A percentile compares a stretch with the other conserved stretches of the same genome.
These are phyloP conservation scores for Scotopteryx bipunctaria DNA, from an alignment of 2,888 invertebrate species.

Conservation along the genomic window DNA sequence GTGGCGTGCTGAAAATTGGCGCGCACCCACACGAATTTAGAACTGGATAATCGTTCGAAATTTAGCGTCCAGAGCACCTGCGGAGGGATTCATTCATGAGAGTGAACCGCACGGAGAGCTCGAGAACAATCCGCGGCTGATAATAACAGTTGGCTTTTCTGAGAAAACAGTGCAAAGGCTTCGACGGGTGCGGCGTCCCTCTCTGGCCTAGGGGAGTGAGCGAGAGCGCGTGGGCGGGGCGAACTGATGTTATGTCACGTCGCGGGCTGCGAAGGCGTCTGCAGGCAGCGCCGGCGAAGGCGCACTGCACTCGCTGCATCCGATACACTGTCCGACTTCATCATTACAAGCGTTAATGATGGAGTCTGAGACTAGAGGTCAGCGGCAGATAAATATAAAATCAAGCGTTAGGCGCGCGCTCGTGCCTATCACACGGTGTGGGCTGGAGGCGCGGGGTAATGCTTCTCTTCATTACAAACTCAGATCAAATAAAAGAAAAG, in stretches of 20 bases:
- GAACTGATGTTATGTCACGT: conserved; percentile 68
- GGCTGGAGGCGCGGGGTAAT: not conserved
- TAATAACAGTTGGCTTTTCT: conserved; percentile 82
- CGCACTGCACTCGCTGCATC: conserved; percentile 63
- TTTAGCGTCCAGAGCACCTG: conserved; percentile 73
- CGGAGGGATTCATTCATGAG: conserved; percentile 78
- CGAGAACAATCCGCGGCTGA: conserved; percentile 75
- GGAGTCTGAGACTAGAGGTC: conserved; percentile 49
- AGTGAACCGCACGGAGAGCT: conserved; percentile 59
- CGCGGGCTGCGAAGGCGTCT: conserved; percentile 66
- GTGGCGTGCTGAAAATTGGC: conserved; percentile 77
- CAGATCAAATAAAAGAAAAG: too few relatives aligned
- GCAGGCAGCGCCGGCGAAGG: conserved; percentile 53
- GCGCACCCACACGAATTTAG: conserved; percentile 65
- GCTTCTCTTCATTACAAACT: too few relatives aligned
- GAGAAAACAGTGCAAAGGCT: conserved; percentile 76
- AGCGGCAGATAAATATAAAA: conserved; percentile 50
- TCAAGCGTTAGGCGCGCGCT: conserved; percentile 36
- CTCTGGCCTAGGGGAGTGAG: conserved; percentile 60
- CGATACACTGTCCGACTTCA: conserved; percentile 67
- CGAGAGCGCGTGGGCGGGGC: conserved; percentile 77
- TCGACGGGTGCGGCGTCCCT: conserved; percentile 67
- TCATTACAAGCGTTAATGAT: conserved; percentile 55
- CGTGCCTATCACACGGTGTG: conserved; percentile 3
- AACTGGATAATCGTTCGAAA: conserved; percentile 70